phyloP scores from a whole-genome alignment of 2,797 vertebrate species.

The Muscicapa comitata region DNA sequence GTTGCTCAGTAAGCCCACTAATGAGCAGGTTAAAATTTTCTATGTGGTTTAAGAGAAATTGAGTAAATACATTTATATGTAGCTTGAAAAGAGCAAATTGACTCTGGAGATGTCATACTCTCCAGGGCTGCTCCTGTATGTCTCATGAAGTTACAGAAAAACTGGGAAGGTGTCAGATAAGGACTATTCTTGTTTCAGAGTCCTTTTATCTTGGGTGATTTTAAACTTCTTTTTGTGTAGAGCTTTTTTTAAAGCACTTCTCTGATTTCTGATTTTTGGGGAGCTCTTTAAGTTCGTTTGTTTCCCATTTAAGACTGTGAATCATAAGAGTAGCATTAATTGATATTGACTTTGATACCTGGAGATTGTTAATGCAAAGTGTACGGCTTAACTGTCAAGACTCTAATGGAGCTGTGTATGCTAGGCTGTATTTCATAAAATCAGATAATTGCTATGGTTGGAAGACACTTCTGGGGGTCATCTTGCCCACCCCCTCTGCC shows the following conservation, averaged over 20 bases:
- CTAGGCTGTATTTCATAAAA: neutral
- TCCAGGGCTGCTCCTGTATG: neutral
- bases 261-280: neutral
- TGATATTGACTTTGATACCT: neutral
- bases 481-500: neutral
- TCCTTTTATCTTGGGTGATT: neutral
- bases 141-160: neutral
- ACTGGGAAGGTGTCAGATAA: neutral
- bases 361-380: neutral
- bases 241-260: neutral
- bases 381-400: neutral
- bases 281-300: neutral
- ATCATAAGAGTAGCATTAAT: neutral
- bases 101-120: neutral
- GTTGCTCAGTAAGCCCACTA: neutral
- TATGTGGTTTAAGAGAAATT: neutral
- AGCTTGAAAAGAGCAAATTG: neutral
- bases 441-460: neutral
- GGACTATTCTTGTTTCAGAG: neutral
- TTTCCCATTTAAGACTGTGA: neutral
- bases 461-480: neutral
- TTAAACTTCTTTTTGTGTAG: neutral
- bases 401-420: neutral
- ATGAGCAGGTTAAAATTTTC: neutral
- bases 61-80: neutral